These are phyloP conservation scores for Megalops cyprinoides DNA, from an alignment of 2,797 vertebrate species.

Conservation along the genomic window DNA sequence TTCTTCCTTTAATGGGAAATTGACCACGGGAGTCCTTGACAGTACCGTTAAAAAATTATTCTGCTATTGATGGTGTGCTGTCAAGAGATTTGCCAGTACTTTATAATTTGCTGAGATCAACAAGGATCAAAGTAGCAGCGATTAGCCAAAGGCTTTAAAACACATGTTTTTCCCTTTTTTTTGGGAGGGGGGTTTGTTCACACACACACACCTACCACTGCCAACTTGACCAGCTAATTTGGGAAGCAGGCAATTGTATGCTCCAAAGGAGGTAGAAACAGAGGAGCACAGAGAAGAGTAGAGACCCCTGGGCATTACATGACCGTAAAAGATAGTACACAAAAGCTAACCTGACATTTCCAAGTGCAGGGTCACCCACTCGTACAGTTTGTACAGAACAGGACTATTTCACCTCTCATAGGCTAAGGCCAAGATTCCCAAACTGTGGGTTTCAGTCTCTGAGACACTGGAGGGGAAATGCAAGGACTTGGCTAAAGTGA, in stretches of 20 bases:
- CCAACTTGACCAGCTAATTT: neutral
- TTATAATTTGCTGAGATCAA: neutral
- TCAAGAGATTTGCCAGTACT: neutral
- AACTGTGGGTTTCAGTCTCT: neutral
- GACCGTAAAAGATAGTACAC: neutral
- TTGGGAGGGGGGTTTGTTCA: too few relatives aligned
- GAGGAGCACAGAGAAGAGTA: neutral
- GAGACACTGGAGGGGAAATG: neutral
- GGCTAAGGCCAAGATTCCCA: neutral
- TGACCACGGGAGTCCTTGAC: neutral
- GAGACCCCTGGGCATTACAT: neutral
- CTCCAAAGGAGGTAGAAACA: neutral
- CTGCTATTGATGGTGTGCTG: slow-evolving; percentile 6
- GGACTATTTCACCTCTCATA: too few relatives aligned
- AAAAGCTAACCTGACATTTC: neutral
- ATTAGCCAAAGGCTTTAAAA: neutral
- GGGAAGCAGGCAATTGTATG: neutral
- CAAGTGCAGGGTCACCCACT: neutral
- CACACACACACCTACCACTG: neutral
- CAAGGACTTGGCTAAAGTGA: neutral
- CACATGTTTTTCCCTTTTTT: neutral
- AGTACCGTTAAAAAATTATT: neutral
- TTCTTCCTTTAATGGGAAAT: slow-evolving; percentile 11
- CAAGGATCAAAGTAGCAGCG: neutral
- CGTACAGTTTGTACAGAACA: neutral